Conservation (phyloP, 2,113 vertebrate genomes). For the Macrotis lagotis region DNA sequence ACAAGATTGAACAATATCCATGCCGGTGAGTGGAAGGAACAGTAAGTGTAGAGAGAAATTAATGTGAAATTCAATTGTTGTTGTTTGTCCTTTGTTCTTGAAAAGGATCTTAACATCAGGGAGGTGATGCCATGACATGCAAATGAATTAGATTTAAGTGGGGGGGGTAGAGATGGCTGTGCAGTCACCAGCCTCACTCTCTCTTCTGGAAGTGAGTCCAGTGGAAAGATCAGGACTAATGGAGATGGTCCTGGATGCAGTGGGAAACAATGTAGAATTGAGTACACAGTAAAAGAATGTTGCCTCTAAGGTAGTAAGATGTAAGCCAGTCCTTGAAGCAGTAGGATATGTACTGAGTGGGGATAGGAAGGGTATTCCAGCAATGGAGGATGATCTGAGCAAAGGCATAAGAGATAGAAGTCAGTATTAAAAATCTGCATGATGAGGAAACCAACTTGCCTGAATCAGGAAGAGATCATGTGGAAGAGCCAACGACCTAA, state of each 20-base stretch:
- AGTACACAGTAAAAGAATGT: neutral
- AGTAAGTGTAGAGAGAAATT: neutral
- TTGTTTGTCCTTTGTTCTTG: too few species aligned
- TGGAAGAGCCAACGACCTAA: neutral
- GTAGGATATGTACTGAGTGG: neutral
- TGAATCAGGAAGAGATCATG: neutral
- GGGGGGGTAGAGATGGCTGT: too few species aligned
- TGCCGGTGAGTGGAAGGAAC: neutral
- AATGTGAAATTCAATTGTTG: neutral
- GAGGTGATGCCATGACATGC: too few species aligned
- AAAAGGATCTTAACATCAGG: too few species aligned
- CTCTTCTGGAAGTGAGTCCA: too few species aligned
- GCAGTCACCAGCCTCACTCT: too few species aligned
- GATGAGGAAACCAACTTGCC: neutral
- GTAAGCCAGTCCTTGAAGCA: neutral
- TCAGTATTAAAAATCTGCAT: neutral
- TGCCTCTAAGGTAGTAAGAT: neutral
- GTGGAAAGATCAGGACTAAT: too few species aligned
- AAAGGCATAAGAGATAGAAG: neutral
- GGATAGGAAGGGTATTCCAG: neutral
- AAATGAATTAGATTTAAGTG: too few species aligned
- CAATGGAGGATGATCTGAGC: neutral
- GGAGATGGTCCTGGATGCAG: too few species aligned
- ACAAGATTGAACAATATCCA: conserved; percentile 21
- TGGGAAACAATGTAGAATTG: neutral